Conservation (phyloP, 2,113 vertebrate genomes). For the Columbina picui region DNA sequence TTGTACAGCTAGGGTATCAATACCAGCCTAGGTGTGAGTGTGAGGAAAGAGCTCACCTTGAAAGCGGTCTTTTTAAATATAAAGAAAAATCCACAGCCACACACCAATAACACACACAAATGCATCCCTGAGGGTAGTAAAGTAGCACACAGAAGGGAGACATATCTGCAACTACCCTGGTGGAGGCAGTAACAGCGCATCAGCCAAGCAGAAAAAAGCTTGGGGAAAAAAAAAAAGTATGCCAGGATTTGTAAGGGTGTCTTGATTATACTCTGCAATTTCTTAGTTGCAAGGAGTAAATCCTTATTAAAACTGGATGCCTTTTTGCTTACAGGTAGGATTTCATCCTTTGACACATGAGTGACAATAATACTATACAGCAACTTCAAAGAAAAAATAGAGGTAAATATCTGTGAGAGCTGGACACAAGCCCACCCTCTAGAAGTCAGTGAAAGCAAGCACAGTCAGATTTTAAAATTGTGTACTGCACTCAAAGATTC, state of each 20-base stretch:
- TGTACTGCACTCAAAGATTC: background rate
- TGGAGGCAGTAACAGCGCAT: background rate
- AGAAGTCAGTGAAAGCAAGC: background rate
- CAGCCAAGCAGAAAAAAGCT: background rate
- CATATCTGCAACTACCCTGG: background rate
- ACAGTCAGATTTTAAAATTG: background rate
- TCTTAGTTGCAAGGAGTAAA: background rate
- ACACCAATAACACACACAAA: background rate
- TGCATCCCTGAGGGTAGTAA: background rate
- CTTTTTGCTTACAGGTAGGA: background rate
- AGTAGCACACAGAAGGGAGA: background rate
- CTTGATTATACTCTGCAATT: background rate
- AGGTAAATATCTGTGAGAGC: background rate
- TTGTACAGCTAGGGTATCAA: background rate
- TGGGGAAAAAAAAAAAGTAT: background rate
- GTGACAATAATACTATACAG: fast-evolving
- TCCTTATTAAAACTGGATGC: background rate
- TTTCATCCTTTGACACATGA: background rate
- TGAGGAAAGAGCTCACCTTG: background rate
- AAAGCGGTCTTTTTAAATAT: background rate
- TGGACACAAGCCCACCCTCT: background rate
- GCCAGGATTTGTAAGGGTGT: background rate
- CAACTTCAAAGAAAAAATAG: background rate
- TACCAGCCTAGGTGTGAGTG: background rate
- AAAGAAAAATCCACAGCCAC: background rate